A percentile compares a stretch with the other conserved stretches of the same genome.
phyloP scores from a whole-genome alignment of 2,888 invertebrate species.

The Trileptium ribeirensis region DNA sequence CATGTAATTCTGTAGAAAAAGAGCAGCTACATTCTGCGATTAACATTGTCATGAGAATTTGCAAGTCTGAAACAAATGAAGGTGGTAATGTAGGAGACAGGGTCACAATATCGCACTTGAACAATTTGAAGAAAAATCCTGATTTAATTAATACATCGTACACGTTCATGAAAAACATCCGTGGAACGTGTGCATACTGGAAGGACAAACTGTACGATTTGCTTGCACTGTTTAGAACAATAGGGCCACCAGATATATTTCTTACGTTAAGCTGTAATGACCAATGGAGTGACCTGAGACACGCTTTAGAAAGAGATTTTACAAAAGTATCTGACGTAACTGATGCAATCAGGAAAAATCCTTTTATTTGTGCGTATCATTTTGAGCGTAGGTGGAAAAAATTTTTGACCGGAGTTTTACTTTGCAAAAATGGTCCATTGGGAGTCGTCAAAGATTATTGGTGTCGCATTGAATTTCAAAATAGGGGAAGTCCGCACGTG shows the following conservation, averaged over 20 bases:
- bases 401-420: background rate
- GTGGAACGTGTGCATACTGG: slow-evolving; percentile 1
- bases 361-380: background rate
- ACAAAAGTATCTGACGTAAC: background rate
- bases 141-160: background rate
- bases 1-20: background rate
- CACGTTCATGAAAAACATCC: background rate
- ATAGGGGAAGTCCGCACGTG: background rate
- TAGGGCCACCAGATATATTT: background rate
- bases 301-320: background rate
- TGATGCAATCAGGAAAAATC: background rate
- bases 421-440: background rate
- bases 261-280: background rate
- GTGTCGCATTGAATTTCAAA: slow-evolving; percentile 6
- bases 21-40: background rate
- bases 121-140: background rate
- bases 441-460: slow-evolving; percentile 3
- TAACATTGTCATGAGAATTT: background rate
- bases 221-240: background rate
- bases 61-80: background rate
- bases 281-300: background rate
- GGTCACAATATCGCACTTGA: background rate
- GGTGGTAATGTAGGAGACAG: background rate
- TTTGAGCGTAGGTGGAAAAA: background rate
- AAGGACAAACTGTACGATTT: background rate